Percentiles rank a stretch among this genome's conserved stretches.
Evolutionary conservation across 2,113 vertebrate genomes (phyloP).

Genomic region (Anoplopoma fimbria): DNA sequence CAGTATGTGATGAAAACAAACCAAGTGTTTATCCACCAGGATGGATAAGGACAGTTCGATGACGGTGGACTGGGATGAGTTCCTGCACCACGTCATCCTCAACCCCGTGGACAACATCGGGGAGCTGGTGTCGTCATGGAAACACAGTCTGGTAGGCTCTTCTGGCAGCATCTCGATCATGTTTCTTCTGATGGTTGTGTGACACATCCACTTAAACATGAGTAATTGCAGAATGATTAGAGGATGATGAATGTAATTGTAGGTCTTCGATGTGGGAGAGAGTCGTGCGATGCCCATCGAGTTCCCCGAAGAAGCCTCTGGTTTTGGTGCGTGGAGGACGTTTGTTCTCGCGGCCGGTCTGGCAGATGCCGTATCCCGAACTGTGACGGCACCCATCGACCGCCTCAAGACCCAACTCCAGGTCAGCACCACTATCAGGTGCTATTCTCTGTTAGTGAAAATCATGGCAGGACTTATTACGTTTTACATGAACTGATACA

Average conservation of each 20-base stretch:
- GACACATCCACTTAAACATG: slow-evolving; percentile 3
- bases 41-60: slow-evolving; percentile 83
- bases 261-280: slow-evolving; percentile 85
- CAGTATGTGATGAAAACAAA: neutral
- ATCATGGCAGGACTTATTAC: neutral
- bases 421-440: slow-evolving; percentile 55
- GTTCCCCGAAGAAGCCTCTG: slow-evolving; percentile 69
- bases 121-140: slow-evolving; percentile 83
- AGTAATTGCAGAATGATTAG: neutral
- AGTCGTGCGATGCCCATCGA: slow-evolving; percentile 79
- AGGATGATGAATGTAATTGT: neutral
- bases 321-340: slow-evolving; percentile 69
- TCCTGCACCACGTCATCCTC: slow-evolving; percentile 81
- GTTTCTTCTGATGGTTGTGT: neutral
- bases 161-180: neutral
- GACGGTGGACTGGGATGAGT: slow-evolving; percentile 84
- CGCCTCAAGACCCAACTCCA: slow-evolving; percentile 83
- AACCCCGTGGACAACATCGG: slow-evolving; percentile 81
- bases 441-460: neutral
- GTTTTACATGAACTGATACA: neutral
- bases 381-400: slow-evolving; percentile 82
- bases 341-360: slow-evolving; percentile 79
- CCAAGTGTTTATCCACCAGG: slow-evolving; percentile 60
- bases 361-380: slow-evolving; percentile 80
- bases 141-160: slow-evolving; percentile 77